Evolutionary conservation across 2,797 vertebrate genomes (phyloP), one percentile per base, ranked within the genome.

Genomic region (Tragopan temminckii): DNA sequence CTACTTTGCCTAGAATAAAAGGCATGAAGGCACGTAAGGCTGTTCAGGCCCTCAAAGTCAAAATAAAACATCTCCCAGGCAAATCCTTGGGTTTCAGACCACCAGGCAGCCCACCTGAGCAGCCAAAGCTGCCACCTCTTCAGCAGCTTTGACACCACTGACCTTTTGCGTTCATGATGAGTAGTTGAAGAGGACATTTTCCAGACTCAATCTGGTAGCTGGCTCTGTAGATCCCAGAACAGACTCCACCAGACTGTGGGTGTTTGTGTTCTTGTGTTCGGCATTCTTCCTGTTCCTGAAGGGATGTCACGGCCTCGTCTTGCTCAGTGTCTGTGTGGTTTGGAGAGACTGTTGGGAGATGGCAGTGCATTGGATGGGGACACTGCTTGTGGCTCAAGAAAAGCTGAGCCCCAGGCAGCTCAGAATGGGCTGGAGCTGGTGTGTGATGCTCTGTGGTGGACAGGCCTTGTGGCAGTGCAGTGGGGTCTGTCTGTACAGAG

Each of bases 391-490:
- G 67, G 82, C 43, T 58, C 72, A 43, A 7, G 5, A 4, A 50
- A 20, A 64, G 2, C n/a, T 25, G 1, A 68, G 52, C 4, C 33
- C 59, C 0, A 1, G 62, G 1, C 55, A 16, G 59, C 69, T 17
- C 63, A 4, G 71, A 2, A 1, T 29, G 3, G 69, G 8, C 5
- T 0, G 8, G 38, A 15, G 45, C 9, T 16, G 8, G 40, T 31
- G 61, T 20, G 38, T 18, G 2, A 3, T 2, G 59, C 36, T 1
- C 36, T 9, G 35, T n/a, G 55, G 24, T 13, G 0, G 4, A 38
- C 42, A 15, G 69, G 57, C 8, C 0, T 35, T 2, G 7, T 6
- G 33, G 64, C 31, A 46, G 9, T 0, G 1, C 9, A 11, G 66
- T 14, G 31, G 31, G 31, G 53, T n/a, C 31, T 57, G n/a, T 12